These are phyloP conservation scores for Drosophila guanche DNA, from an alignment of 1,140 invertebrate species.

Conservation along the genomic window DNA sequence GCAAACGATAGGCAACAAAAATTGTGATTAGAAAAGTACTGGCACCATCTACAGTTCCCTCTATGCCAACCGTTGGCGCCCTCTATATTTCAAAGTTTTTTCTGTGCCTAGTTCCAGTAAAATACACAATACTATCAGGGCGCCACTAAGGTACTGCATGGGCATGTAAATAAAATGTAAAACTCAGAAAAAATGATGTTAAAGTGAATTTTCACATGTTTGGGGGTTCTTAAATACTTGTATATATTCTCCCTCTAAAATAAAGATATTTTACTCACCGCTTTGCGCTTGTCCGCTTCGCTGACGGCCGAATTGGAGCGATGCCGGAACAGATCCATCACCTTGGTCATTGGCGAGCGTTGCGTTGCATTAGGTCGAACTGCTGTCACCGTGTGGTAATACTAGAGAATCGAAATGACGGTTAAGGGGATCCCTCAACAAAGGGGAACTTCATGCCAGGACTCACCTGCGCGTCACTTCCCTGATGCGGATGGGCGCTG, in stretches of 20 bases:
- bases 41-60: no score
- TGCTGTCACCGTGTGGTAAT: slow-evolving; percentile 88
- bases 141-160: no score
- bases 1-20: no score
- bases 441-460: not conserved
- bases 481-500: slow-evolving; percentile 87
- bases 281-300: slow-evolving; percentile 89
- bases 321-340: slow-evolving; percentile 94
- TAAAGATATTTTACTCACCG: slow-evolving; percentile 86
- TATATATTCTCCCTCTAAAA: not conserved
- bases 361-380: slow-evolving; percentile 83
- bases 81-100: no score
- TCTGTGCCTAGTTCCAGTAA: no score
- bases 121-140: no score
- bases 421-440: not conserved
- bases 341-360: slow-evolving; percentile 91
- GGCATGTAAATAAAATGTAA: no score
- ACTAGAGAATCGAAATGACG: slow-evolving; percentile 79
- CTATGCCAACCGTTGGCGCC: no score
- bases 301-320: slow-evolving; percentile 89
- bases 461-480: slow-evolving; percentile 84
- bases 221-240: no score
- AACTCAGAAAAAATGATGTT: no score
- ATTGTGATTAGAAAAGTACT: no score
- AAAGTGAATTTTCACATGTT: no score